Evolutionary conservation across 37 sponge, comb jelly and placozoan genomes (phyloP), one percentile per base, ranked within the genome.

Genomic region (Hormiphora californensis): DNA sequence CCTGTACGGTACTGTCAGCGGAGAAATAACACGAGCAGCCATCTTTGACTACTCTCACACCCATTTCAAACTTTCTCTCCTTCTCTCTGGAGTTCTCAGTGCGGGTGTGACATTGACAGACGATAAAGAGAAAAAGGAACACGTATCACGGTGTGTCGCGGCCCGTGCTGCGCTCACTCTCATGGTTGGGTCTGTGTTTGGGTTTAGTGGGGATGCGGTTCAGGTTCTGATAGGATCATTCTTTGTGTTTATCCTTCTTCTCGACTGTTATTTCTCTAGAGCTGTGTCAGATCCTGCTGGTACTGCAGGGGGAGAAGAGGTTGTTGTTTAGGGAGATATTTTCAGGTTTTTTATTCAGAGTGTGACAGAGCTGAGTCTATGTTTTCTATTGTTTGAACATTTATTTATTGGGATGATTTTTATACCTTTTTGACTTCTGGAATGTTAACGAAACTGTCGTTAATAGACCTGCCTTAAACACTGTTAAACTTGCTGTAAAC

Each of bases 1-100:
- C 17, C 41, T 73, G 2, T 73, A 73, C 46, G 81, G 81, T 22
- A 73, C 81, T 40, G 39, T 73, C 1, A 43, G 46, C 1, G 81
- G 81, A 1, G 81, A 73, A 28, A 23, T 73, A n/a, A 46, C 43
- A 0, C 9, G n/a, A 40, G 81, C 81, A n/a, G 81, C 46, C 17
- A 73, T 43, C 39, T 73, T 43, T 33, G 81, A 73, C 25, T 73
- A 43, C 25, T 73, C 68, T 22, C 12, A 41, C 21, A 32, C 81
- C 19, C 81, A 73, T 30, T 73, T 73, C 46, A 27, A 32, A 1
- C 4, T 73, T 27, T 73, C 40, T 33, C 23, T 73, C 27, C 12
- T 41, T 22, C 21, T 23, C 81, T 43, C 46, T 73, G 81, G 81
- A n/a, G 36, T 73, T 8, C 12, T 73, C n/a, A 32, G 81, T 19